Base-by-base conservation (phyloP, 2,888 invertebrate genomes). In the Callyntrura sp. region DNA sequence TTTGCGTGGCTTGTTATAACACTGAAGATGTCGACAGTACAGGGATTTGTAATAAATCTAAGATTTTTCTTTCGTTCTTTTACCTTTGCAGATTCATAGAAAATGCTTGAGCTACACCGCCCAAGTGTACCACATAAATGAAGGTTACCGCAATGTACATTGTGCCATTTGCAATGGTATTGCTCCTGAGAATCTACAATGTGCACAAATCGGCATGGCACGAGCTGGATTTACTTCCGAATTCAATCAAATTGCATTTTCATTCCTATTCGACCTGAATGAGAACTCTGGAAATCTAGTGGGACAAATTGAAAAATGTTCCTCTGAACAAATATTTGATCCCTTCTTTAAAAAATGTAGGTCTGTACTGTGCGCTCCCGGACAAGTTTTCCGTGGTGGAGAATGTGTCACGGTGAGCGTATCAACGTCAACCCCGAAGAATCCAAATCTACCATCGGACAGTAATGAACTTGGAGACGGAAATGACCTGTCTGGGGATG, bases 81-180 rank as follows among this genome's bases (percentile, higher is more conserved):
- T 48, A 51, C 25, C 76, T 55, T 28, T 3, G 35, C 85, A 93
- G 93, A 79, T 93, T 48, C 93, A 92, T 84, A 90, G 92, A 73
- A 93, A 93, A 86, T 95, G 95, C 91, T 93, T 94, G 84, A 94
- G 95, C 20, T 95, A 95, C 93, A 95, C 95, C 5, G 94, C 94
- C 3, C 93, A 94, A 20, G 94, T 95, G 14, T 95, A 94, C 93
- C 93, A 94, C 82, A 93, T 93, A n/a, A 93, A 93, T 20, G 93
- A 93, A 14, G 94, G 94, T 1, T 95, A 94, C 93, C 93, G 95
- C 85, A 95, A 95, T 92, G 94, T 94, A 0, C 95, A 95, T 91
- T 95, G 95, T 92, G 95, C 95, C 25, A 93, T 94, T 57, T 95
- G 95, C 92, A 95, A 95, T 92, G 94, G 94, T 60, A 94, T 94